Base-by-base conservation (phyloP, 2,113 vertebrate species). In the Myanophis thanlyinensis region DNA sequence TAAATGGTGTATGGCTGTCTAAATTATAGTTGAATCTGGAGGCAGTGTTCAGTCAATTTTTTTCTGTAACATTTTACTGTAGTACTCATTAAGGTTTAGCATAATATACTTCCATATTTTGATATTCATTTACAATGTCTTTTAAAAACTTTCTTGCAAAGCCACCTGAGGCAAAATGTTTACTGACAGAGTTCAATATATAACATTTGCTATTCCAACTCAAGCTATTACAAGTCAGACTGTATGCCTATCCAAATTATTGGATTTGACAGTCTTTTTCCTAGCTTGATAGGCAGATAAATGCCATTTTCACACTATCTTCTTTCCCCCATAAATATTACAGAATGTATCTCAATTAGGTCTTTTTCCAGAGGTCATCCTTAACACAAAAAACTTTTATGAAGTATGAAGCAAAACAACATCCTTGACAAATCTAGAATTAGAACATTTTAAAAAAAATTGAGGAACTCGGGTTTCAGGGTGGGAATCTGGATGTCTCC, bases 221-320 rank as follows among this genome's bases (percentile, higher is more conserved):
- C 88, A 25, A 87, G 13, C 87, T 94, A 84, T 88, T 90, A 93
- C 23, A 53, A 88, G 85, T 46, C 51, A 46, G 15, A 40, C n/a
- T 88, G 86, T 62, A 84, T 52, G 56, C 89, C 30, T 91, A 88
- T 88, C 62, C 88, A 88, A 91, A 91, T 91, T 88, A 88, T 62
- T 47, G 9, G 59, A 91, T 46, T 84, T 91, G 46, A 56, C 44
- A 56, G 18, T 46, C 62, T 88, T 53, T 80, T 88, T 93, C 89
- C 40, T 30, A 88, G 35, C 86, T 91, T 30, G 30, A 88, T 91
- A 89, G 85, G 48, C 85, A 47, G 40, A 90, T 87, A 90, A 90
- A 93, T 80, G 90, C 54, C 47, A 53, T 90, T 89, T 87, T 40
- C 54, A 73, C 85, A 54, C 84, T 44, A 18, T 88, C 49, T 56